A percentile compares a stretch with the other conserved stretches of the same genome.
phyloP scores from a whole-genome alignment of 2,113 vertebrate species.

The Callorhinus ursinus region DNA sequence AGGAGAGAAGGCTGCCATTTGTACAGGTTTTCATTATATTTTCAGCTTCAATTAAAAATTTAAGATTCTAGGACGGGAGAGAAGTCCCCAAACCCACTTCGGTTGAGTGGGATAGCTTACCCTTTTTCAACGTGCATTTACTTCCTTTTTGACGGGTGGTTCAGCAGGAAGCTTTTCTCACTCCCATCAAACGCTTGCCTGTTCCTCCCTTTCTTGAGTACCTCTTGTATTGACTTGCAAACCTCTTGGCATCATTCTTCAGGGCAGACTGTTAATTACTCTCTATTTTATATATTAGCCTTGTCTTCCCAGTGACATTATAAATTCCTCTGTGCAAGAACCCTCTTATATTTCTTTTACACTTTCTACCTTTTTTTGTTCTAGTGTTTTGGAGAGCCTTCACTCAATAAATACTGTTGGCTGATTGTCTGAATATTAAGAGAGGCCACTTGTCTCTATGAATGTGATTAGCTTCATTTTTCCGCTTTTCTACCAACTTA shows the following conservation, averaged over 20 bases:
- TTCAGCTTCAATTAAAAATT: slow-evolving; percentile 38
- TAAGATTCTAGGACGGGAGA: not conserved
- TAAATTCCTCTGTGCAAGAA: not conserved
- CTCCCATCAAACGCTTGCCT: not conserved
- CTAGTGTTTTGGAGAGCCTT: not conserved
- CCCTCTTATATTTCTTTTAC: not conserved
- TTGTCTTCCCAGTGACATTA: not conserved
- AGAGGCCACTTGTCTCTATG: not conserved
- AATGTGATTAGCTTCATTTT: not conserved
- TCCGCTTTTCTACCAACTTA: not conserved
- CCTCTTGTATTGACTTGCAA: not conserved
- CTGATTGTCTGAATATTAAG: not conserved
- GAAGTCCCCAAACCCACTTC: not conserved
- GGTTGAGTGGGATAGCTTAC: not conserved
- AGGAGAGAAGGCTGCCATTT: not conserved
- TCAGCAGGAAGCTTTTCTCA: not conserved
- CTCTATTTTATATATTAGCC: not conserved
- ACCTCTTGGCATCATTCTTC: not conserved
- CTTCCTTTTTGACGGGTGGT: not conserved
- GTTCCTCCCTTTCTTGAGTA: not conserved
- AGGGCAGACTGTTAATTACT: not conserved
- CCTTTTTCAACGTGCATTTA: not conserved
- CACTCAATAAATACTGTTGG: not conserved
- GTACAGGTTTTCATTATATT: not conserved
- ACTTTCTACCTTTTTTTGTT: not conserved